Percentiles rank a stretch among this genome's conserved stretches.
Conservation (phyloP, 2,797 vertebrate species). For the Chelmon rostratus region DNA sequence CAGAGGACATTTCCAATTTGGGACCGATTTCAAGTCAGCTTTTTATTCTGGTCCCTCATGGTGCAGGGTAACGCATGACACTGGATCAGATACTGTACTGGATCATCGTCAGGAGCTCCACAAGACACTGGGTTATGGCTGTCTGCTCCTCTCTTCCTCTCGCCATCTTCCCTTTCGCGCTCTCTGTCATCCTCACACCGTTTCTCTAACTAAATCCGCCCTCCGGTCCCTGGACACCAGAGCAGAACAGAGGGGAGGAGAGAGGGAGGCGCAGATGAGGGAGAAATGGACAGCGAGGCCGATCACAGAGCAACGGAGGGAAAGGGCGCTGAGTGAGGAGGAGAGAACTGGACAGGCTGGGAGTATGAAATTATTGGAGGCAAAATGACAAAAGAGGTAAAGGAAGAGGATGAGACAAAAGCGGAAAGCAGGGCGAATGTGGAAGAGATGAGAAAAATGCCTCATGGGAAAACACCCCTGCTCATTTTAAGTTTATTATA, state of each 20-base stretch:
- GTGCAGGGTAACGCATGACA: constrained; percentile 49
- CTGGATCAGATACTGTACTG: constrained; percentile 41
- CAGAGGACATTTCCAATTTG: constrained; percentile 35
- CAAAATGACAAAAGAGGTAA: neutral
- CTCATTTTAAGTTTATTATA: neutral
- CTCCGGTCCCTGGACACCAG: constrained; percentile 57
- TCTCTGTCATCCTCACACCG: constrained; percentile 53
- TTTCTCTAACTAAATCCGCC: constrained; percentile 68
- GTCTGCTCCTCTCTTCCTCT: constrained; percentile 43
- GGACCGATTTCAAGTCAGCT: constrained; percentile 35
- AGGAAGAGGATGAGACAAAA: neutral
- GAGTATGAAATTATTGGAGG: constrained; percentile 29
- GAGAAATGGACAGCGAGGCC: constrained; percentile 37
- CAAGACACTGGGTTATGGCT: constrained; percentile 46
- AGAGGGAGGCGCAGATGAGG: constrained; percentile 55
- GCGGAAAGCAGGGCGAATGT: neutral
- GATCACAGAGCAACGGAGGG: constrained; percentile 13
- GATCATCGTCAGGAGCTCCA: constrained; percentile 53
- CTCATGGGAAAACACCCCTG: neutral
- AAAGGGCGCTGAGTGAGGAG: constrained; percentile 25
- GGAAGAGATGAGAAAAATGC: neutral
- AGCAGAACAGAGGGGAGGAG: constrained; percentile 66
- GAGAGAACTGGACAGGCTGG: constrained; percentile 31
- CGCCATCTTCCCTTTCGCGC: constrained; percentile 11
- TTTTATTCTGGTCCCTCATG: constrained; percentile 36